Base-by-base conservation (phyloP, 2,113 vertebrate genomes). In the Sigmodon hispidus region DNA sequence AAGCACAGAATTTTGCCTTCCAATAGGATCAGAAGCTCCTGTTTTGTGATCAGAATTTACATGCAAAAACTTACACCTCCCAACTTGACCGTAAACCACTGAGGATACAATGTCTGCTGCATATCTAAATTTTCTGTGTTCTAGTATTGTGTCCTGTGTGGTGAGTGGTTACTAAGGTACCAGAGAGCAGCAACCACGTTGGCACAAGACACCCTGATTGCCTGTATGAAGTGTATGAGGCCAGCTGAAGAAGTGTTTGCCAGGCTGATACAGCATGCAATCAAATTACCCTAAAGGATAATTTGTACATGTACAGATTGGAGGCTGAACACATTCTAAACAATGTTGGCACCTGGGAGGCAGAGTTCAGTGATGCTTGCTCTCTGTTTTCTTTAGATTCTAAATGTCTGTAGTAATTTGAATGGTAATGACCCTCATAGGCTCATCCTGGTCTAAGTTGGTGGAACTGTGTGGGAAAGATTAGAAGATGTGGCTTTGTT, bases 1-100 rank as follows among this genome's bases (percentile, higher is more conserved):
- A 67, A 72, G 87, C 55, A 48, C 10, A 75, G 87, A 40, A 83
- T 79, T 89, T 91, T 19, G 34, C n/a, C 77, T 92, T 87, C 15
- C 31, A 36, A 36, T 69, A 34, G 34, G 31, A 29, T 4, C 40
- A 34, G 73, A 67, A 95, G 15, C 43, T 48, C 7, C 61, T 93
- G 11, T 86, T 79, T 55, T 65, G 1, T 40, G 16, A 48, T 52
- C 40, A 59, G 7, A 59, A 69, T 92, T 88, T n/a, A 26, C 67
- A 55, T 73, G 21, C 13, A 43, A 40, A 50, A 16, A 50, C 40
- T 80, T 87, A 2, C 22, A 7, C 40, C 57, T 79, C 59, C 36
- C 29, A 43, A 40, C 50, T 40, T 69, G 36, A 52, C 40, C 12
- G 19, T 59, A 87, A 91, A 52, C 43, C 52, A 55, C 50, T 69